Percentiles rank a stretch among this genome's conserved stretches.
Conservation (phyloP, 1,140 invertebrate genomes). For the Musca vetustissima region DNA sequence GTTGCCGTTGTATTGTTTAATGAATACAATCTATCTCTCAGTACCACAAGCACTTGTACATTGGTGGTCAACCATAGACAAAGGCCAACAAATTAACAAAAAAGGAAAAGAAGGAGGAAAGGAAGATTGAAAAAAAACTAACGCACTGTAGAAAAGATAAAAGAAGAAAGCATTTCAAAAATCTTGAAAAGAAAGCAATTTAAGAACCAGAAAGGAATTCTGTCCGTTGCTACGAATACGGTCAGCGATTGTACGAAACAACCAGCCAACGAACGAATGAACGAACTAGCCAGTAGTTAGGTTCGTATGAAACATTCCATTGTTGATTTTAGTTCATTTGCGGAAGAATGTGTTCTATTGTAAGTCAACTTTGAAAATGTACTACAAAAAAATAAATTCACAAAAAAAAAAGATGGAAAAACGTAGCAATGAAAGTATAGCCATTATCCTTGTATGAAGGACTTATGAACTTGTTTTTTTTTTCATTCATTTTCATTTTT, state of each 20-base stretch:
- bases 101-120: background rate
- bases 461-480: conserved; percentile 11
- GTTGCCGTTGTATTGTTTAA: background rate
- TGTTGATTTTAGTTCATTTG: conserved; percentile 24
- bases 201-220: conserved; percentile 7
- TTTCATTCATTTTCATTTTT: background rate
- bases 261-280: too few relatives aligned
- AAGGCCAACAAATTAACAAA: conserved; percentile 23
- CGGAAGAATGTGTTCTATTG: conserved; percentile 18
- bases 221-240: too few relatives aligned
- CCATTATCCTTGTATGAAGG: conserved; percentile 8
- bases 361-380: conserved; percentile 2
- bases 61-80: conserved; percentile 19
- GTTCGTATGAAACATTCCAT: conserved; percentile 10
- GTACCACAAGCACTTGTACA: conserved; percentile 13
- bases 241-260: too few relatives aligned
- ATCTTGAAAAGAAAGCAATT: conserved; percentile 21
- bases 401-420: background rate
- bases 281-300: too few relatives aligned
- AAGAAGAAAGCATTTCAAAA: conserved; percentile 13
- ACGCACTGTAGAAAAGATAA: background rate
- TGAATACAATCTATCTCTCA: conserved; percentile 2
- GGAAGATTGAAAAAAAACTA: background rate
- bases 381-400: background rate
- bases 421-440: conserved; percentile 9